Evolutionary conservation across 2,888 invertebrate genomes (phyloP).

Genomic region (Sisyra terminalis): DNA sequence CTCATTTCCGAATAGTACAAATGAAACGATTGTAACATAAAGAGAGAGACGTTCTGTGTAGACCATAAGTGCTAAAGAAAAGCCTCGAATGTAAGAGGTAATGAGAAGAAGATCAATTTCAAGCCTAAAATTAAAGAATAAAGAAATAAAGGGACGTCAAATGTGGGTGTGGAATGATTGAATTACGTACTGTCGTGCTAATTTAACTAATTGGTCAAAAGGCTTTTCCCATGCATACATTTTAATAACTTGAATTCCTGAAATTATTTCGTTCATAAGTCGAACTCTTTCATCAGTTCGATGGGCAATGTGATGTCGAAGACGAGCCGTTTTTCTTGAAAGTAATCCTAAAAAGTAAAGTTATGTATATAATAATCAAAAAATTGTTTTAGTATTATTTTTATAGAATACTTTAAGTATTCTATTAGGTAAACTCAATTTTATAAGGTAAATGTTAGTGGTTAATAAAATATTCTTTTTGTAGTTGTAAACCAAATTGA

Average conservation of each 20-base stretch:
- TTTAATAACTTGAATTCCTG: conserved; percentile 58
- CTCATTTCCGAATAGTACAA: conserved; percentile 46
- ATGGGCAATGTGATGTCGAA: conserved; percentile 29
- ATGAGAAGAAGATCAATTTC: conserved; percentile 52
- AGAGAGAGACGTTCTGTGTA: conserved; percentile 75
- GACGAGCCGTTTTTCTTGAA: conserved; percentile 19
- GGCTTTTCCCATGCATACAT: conserved; percentile 68
- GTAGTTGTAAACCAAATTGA: too few species aligned
- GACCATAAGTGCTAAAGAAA: conserved; percentile 46
- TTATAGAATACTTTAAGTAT: too few species aligned
- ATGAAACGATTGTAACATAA: conserved; percentile 63
- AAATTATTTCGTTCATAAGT: conserved; percentile 57
- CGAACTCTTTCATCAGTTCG: conserved; percentile 49
- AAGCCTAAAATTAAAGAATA: conserved; percentile 27
- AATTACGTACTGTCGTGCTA: conserved; percentile 36
- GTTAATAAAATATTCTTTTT: too few species aligned
- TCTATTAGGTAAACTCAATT: too few species aligned
- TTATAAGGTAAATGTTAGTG: too few species aligned
- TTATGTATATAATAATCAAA: too few species aligned
- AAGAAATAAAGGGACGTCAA: neutral
- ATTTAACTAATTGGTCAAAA: conserved; percentile 42
- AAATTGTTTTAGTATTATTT: too few species aligned
- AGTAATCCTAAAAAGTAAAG: conserved; percentile 25
- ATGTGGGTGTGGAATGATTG: neutral
- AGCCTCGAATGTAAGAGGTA: conserved; percentile 48